A percentile compares a stretch with the other conserved stretches of the same genome.
Conservation (phyloP, 2,888 invertebrate genomes). For the Dicycla oo region DNA sequence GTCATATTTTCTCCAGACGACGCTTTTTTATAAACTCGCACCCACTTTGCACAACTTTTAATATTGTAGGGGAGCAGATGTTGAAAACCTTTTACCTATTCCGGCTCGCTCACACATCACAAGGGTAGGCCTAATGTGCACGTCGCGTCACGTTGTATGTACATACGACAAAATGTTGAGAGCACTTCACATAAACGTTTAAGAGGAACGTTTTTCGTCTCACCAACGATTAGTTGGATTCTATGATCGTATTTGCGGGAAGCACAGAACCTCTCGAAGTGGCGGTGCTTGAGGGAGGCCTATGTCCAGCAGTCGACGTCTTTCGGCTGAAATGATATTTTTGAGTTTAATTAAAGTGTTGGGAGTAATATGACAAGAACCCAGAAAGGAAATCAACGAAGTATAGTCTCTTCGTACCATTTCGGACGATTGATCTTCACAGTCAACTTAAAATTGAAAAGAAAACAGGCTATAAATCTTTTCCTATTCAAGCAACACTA, state of each 20-base stretch:
- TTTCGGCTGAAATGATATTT: no score
- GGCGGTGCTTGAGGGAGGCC: no score
- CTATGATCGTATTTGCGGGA: constrained; percentile 2
- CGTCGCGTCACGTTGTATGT: constrained; percentile 62
- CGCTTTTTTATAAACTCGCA: constrained; percentile 82
- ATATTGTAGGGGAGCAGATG: constrained; percentile 86
- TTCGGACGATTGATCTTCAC: no score
- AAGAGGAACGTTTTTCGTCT: constrained; percentile 70
- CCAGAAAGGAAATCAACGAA: no score
- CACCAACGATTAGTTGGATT: constrained; percentile 45
- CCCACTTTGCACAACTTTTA: constrained; percentile 81
- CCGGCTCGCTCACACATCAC: constrained; percentile 73
- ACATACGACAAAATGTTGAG: constrained; percentile 75
- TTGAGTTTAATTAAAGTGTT: no score
- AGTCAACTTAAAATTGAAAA: no score
- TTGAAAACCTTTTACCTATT: constrained; percentile 83
- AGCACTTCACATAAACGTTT: constrained; percentile 75
- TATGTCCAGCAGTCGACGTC: no score
- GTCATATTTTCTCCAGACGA: constrained; percentile 61
- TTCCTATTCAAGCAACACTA: no score
- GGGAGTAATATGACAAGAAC: no score
- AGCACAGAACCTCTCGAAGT: no score
- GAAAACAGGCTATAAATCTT: constrained; percentile 9
- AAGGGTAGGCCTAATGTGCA: constrained; percentile 77
- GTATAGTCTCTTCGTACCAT: no score